Percentiles rank a stretch among this genome's conserved stretches.
Evolutionary conservation across 2,797 vertebrate genomes (phyloP).

Genomic region (Choloepus didactylus): DNA sequence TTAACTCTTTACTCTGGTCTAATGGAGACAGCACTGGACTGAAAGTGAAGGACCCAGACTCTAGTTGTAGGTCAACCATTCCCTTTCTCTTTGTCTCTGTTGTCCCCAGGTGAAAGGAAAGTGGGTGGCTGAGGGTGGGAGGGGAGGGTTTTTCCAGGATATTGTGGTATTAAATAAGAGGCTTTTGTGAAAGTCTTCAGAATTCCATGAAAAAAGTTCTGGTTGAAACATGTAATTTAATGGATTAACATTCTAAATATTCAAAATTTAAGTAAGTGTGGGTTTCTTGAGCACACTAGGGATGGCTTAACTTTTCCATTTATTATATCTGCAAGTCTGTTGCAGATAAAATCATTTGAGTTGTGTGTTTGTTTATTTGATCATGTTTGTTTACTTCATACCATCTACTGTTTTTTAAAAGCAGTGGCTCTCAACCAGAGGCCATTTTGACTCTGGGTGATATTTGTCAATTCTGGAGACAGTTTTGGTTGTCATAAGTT

Average conservation of each 20-base stretch:
- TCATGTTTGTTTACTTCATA: background rate
- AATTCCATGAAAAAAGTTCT: slow-evolving; percentile 17
- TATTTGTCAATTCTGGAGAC: background rate
- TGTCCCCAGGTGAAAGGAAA: slow-evolving; percentile 47
- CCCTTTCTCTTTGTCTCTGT: slow-evolving; percentile 61
- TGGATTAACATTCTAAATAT: slow-evolving; percentile 45
- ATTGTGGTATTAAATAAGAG: slow-evolving; percentile 34
- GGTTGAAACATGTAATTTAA: slow-evolving; percentile 47
- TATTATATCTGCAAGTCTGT: background rate
- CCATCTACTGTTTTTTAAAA: background rate
- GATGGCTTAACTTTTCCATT: background rate
- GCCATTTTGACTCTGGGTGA: background rate
- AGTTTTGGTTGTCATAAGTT: background rate
- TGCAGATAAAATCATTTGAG: background rate
- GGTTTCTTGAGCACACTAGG: background rate
- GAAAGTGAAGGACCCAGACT: slow-evolving; percentile 77
- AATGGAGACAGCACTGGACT: slow-evolving; percentile 77
- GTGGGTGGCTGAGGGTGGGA: background rate
- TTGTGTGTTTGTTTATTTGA: slow-evolving; percentile 1
- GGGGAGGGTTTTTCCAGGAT: background rate
- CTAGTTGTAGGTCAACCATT: slow-evolving; percentile 78
- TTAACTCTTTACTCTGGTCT: slow-evolving; percentile 78
- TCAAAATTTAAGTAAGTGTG: slow-evolving; percentile 20
- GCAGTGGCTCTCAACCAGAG: background rate
- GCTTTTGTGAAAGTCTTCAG: slow-evolving; percentile 37